A percentile compares a stretch with the other conserved stretches of the same genome.
Evolutionary conservation across 2,113 vertebrate species (phyloP).

Genomic region (Bothrops jararaca): DNA sequence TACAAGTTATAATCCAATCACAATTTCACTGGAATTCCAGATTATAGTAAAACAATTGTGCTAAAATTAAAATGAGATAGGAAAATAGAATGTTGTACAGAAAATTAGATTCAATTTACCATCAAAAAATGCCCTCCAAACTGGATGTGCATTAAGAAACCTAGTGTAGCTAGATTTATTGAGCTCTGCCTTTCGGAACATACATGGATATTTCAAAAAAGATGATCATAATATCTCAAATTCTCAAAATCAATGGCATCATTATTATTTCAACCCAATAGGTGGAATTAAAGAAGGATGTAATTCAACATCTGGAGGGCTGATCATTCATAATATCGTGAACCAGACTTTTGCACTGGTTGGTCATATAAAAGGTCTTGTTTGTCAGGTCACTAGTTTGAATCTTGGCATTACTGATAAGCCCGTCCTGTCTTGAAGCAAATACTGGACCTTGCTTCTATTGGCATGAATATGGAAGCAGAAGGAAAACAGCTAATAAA

Average conservation of each 20-base stretch:
- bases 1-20: neutral
- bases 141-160: neutral
- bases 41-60: no score
- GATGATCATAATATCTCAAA: neutral
- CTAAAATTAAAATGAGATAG: neutral
- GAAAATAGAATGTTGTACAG: neutral
- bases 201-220: neutral
- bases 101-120: neutral
- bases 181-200: neutral
- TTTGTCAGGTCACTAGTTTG: constrained; percentile 36
- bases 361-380: constrained; percentile 25
- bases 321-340: constrained; percentile 7
- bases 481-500: constrained; percentile 66
- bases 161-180: neutral
- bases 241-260: neutral
- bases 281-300: neutral
- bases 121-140: neutral
- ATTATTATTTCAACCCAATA: neutral
- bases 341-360: constrained; percentile 28
- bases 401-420: constrained; percentile 52
- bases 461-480: constrained; percentile 50
- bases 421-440: constrained; percentile 51
- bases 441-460: constrained; percentile 58
- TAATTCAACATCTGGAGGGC: constrained; percentile 13
- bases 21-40: neutral